Evolutionary conservation across 2,113 vertebrate genomes (phyloP), one percentile per base, ranked within the genome.

Genomic region (Lagopus muta): DNA sequence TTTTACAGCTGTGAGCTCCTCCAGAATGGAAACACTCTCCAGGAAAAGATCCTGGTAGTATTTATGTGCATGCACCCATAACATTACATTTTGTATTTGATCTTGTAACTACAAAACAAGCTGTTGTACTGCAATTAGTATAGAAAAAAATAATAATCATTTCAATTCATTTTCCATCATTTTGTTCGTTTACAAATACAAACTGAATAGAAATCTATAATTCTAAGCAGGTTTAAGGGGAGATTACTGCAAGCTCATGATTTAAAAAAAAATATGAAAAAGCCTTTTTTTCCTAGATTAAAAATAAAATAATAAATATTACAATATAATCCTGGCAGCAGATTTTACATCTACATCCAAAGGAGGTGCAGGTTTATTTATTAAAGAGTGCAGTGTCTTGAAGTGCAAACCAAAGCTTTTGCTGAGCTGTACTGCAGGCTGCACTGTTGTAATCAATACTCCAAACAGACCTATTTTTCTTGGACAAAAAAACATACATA

Each of bases 381-480:
- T 65, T 84, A 77, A 64, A 88, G 18, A 38, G 57, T 69, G 22
- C 43, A 69, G 15, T 38, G 58, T 73, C 82, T 84, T 90, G 75
- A 91, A 84, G 90, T 16, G 34, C 76, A 84, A 88, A 76, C 71
- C 6, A 11, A 73, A 85, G 50, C 71, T 91, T 94, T 69, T 57
- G 43, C 85, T 81, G 79, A 91, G 70, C 73, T 65, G n/a, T 72
- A 52, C 52, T 83, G 89, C 88, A 89, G 90, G 86, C 34, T 87
- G 47, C 58, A 21, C 81, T 40, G 65, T 85, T 95, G 75, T 82
- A 88, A 94, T 94, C 91, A 79, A 96, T 90, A 94, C 58, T 79
- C 38, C 18, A 3, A 94, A 89, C 52, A 89, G 52, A 47, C 52
- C 55, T 76, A 89, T 92, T 94, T 97, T 91, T 96, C 95, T 96